Base-by-base conservation (phyloP, 1,140 invertebrate genomes). In the Lepidurus arcticus region DNA sequence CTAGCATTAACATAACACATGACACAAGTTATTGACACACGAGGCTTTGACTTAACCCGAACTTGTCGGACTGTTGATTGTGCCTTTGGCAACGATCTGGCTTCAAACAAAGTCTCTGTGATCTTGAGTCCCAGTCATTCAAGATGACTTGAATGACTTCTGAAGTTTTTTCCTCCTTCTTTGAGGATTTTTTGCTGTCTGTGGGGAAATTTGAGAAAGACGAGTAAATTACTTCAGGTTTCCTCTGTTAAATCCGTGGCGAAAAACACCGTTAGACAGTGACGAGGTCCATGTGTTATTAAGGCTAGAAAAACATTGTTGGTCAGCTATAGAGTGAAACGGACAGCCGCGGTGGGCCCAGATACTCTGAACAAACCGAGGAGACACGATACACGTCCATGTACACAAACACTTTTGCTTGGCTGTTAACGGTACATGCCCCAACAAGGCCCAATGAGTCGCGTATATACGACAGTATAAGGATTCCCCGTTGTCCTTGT, bases 1-100 rank as follows among this genome's bases (percentile, higher is more conserved):
- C 53, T 65, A 47, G 45, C 45, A 47, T 47, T 65, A 65, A 65
- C 53, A 65, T 65, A 65, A 65, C 47, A 65, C 47, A 65, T 16
- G 53, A 65, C 13, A 65, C 53, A 65, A 65, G 53, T 65, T 65
- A 65, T 65, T 65, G 53, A 65, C 53, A 16, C 45, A 16, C 10
- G 45, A 11, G 10, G 10, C 45, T 47, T 21, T n/a, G 21, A 65
- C 16, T 65, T 65, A 7, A 65, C 6, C 53, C 13, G 16, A n/a
- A 3, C 5, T 9, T 65, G 16, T 13, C 21, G 53, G 16, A n/a
- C 16, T n/a, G 53, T 65, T 21, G 13, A 7, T 21, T 65, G n/a
- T 13, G 8, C 13, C 21, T 65, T 65, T 4, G 16, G 21, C 6
- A 65, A 47, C 16, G 16, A 65, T 65, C 16, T 65, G 13, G 34